Conservation (phyloP, 2,888 invertebrate genomes). For the Apoderus coryli region DNA sequence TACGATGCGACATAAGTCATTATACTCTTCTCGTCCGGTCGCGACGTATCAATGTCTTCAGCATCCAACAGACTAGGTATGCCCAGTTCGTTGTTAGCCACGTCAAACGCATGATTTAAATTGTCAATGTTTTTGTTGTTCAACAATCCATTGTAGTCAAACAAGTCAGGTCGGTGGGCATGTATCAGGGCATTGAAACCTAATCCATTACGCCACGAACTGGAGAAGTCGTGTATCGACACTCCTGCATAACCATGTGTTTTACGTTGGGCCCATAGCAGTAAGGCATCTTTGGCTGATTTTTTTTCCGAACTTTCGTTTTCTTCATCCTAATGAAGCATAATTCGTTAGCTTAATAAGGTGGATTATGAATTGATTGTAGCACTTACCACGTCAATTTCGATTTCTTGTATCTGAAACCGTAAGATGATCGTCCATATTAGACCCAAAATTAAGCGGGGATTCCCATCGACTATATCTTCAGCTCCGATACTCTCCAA, state of each 20-base stretch:
- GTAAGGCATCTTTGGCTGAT: conserved; percentile 94
- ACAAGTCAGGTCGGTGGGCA: conserved; percentile 90
- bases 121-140: conserved; percentile 82
- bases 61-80: conserved; percentile 89
- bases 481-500: conserved; percentile 98
- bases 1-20: conserved; percentile 98
- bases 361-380: neutral
- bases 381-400: conserved; percentile 78
- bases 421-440: conserved; percentile 99
- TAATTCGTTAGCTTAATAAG: too few relatives aligned
- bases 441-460: conserved; percentile 87
- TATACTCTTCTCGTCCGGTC: conserved; percentile 96
- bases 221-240: conserved; percentile 78
- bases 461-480: conserved; percentile 97
- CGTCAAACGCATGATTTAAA: conserved; percentile 93
- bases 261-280: conserved; percentile 97
- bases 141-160: conserved; percentile 71
- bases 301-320: conserved; percentile 95
- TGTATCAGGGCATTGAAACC: conserved; percentile 99
- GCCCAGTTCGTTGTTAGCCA: conserved; percentile 83
- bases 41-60: conserved; percentile 86
- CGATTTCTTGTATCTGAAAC: conserved; percentile 98
- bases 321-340: conserved; percentile 78
- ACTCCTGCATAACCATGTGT: conserved; percentile 88
- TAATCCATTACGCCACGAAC: conserved; percentile 91